Percentiles rank a stretch among this genome's conserved stretches.
Evolutionary conservation across 2,113 vertebrate genomes (phyloP).

Genomic region (Megaceryle torquata): DNA sequence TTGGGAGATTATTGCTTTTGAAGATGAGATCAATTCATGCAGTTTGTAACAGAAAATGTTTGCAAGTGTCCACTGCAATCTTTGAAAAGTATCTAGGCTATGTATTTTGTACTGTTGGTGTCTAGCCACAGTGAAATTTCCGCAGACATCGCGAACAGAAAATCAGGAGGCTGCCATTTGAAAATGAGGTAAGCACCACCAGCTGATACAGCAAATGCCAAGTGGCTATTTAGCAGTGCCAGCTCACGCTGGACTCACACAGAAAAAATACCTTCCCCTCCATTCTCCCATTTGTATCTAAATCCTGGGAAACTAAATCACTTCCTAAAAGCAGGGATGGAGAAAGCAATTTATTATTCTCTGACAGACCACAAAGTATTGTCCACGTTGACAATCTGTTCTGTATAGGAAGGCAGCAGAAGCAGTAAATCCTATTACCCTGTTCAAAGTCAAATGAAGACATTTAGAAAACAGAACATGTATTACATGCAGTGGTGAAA

Average conservation of each 20-base stretch:
- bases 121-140: not conserved
- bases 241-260: not conserved
- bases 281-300: not conserved
- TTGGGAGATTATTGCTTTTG: not conserved
- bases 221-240: constrained; percentile 4
- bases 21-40: not conserved
- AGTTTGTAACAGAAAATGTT: not conserved
- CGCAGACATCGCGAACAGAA: not conserved
- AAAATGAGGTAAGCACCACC: not conserved
- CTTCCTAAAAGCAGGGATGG: constrained; percentile 43
- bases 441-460: constrained; percentile 66
- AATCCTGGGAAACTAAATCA: constrained; percentile 52
- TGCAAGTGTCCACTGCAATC: not conserved
- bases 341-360: constrained; percentile 52
- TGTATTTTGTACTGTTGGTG: not conserved
- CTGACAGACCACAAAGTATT: constrained; percentile 17
- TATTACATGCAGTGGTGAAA: not conserved
- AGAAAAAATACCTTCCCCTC: not conserved
- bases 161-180: not conserved
- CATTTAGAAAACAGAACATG: constrained; percentile 33
- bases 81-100: not conserved
- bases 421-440: constrained; percentile 57
- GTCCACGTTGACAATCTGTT: constrained; percentile 37
- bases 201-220: constrained; percentile 45
- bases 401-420: constrained; percentile 18